phyloP scores from a whole-genome alignment of 2,888 invertebrate species.

The Drosophila cognata region DNA sequence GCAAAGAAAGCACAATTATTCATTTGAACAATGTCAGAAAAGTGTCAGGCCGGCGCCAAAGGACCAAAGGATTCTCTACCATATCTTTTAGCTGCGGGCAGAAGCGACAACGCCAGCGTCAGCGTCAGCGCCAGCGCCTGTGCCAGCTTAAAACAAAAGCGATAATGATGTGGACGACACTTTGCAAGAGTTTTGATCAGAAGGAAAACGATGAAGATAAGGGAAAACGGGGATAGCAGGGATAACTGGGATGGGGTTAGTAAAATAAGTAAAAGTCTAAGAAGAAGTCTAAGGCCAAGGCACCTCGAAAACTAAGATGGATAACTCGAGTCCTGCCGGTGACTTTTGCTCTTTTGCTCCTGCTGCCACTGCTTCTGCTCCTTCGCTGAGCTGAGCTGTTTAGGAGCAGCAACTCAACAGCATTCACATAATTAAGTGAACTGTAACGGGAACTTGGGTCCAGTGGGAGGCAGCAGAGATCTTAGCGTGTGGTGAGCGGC shows the following conservation, averaged over 20 bases:
- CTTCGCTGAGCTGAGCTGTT: conserved; percentile 18
- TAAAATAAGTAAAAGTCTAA: conserved; percentile 17
- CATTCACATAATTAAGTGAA: conserved; percentile 77
- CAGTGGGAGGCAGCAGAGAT: conserved; percentile 41
- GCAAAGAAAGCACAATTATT: conserved; percentile 84
- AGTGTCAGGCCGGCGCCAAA: conserved; percentile 81
- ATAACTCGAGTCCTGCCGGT: conserved; percentile 62
- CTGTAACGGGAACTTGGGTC: conserved; percentile 49
- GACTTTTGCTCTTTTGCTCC: conserved; percentile 57
- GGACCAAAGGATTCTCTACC: conserved; percentile 77
- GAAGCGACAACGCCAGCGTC: conserved; percentile 24
- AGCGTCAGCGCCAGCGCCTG: conserved; percentile 1
- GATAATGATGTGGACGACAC: conserved; percentile 77
- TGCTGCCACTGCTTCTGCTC: not conserved
- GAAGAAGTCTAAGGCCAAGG: conserved; percentile 41
- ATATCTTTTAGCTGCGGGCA: conserved; percentile 49
- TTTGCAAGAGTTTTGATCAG: conserved; percentile 74
- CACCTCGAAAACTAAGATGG: conserved; percentile 73
- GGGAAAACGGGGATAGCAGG: conserved; percentile 2
- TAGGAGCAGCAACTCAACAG: conserved; percentile 33
- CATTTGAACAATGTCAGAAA: conserved; percentile 82
- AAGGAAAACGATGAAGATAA: conserved; percentile 38
- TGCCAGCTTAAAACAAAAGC: conserved; percentile 69
- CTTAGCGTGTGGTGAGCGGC: conserved; percentile 34
- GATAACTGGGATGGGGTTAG: not conserved